Conservation (phyloP, 2,113 vertebrate species). For the Colossoma macropomum region DNA sequence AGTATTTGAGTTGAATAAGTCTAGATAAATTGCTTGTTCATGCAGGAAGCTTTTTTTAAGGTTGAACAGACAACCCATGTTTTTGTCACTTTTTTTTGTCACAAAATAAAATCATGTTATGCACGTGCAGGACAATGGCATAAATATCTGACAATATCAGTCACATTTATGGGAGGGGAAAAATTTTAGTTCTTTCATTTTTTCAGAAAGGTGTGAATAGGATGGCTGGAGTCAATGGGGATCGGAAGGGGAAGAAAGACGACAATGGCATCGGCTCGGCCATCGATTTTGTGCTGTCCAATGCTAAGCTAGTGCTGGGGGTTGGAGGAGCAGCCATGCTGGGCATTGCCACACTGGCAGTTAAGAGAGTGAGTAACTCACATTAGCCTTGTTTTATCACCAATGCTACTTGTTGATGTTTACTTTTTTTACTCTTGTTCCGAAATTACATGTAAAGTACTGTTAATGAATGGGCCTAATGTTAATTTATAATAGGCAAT, state of each 20-base stretch:
- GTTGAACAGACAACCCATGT: no score
- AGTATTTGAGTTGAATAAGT: no score
- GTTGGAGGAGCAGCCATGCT: slow-evolving; percentile 97
- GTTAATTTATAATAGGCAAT: no score
- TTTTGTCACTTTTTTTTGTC: no score
- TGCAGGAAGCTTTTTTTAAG: no score
- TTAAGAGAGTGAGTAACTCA: slow-evolving; percentile 87
- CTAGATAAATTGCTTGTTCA: no score
- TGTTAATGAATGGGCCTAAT: no score
- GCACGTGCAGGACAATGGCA: no score
- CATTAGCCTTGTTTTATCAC: neutral
- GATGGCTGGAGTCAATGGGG: slow-evolving; percentile 90
- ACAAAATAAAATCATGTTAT: no score
- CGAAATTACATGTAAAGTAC: no score
- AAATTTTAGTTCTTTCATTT: slow-evolving; percentile 21
- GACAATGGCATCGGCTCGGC: slow-evolving; percentile 95
- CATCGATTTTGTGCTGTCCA: slow-evolving; percentile 96
- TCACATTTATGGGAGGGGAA: neutral
- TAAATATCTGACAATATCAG: no score
- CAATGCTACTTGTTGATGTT: neutral
- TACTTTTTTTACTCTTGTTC: neutral
- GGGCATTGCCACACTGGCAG: slow-evolving; percentile 94
- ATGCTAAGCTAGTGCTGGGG: slow-evolving; percentile 95
- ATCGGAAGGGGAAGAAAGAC: slow-evolving; percentile 90
- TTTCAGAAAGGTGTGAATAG: slow-evolving; percentile 47